Conservation (phyloP, 1,140 invertebrate species). For the Neocloeon triangulifer region DNA sequence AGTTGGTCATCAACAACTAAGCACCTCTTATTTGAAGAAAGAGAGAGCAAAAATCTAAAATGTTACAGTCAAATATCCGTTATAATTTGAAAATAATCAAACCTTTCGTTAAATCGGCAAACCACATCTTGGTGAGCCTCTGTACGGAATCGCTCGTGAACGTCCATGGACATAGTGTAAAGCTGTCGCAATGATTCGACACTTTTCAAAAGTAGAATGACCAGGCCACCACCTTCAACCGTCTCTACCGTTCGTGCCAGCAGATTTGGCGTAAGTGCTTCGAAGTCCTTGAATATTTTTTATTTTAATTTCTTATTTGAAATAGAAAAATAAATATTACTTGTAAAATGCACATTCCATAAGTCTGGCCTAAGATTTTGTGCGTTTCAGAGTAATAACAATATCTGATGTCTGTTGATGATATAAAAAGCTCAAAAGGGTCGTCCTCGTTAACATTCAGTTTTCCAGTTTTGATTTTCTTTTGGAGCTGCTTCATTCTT, state of each 20-base stretch:
- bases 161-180: slow-evolving; percentile 96
- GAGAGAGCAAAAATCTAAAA: slow-evolving; percentile 66
- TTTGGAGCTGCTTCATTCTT: slow-evolving; percentile 63
- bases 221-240: slow-evolving; percentile 89
- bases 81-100: slow-evolving; percentile 2
- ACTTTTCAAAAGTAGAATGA: slow-evolving; percentile 64
- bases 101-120: slow-evolving; percentile 87
- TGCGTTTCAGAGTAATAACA: slow-evolving; percentile 97
- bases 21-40: slow-evolving; percentile 70
- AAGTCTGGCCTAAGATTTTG: slow-evolving; percentile 94
- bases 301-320: slow-evolving; percentile 1
- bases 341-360: slow-evolving; percentile 90
- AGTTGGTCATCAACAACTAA: slow-evolving; percentile 87
- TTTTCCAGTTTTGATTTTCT: slow-evolving; percentile 75
- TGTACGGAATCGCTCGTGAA: slow-evolving; percentile 85
- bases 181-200: slow-evolving; percentile 82
- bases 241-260: slow-evolving; percentile 95
- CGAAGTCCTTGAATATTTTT: slow-evolving; percentile 73
- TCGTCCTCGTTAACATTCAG: slow-evolving; percentile 86
- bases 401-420: slow-evolving; percentile 90
- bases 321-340: too few species aligned
- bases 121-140: slow-evolving; percentile 84
- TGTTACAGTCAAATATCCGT: slow-evolving; percentile 3
- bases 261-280: slow-evolving; percentile 95
- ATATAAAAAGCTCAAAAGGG: slow-evolving; percentile 89